These are phyloP conservation scores for Zaprionus africanus DNA, from an alignment of 1,140 invertebrate genomes.

Conservation along the genomic window DNA sequence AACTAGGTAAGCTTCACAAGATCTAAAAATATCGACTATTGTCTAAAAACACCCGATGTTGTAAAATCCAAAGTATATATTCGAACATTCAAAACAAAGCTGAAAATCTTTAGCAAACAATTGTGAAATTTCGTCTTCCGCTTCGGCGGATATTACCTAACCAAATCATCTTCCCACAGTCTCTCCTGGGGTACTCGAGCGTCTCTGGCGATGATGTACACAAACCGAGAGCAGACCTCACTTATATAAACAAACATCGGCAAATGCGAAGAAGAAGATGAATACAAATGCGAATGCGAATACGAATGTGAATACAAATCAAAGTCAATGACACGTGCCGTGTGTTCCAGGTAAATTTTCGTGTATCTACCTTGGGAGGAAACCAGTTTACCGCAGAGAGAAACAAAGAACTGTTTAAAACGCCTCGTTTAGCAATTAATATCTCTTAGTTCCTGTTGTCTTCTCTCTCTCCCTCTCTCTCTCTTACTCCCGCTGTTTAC, in stretches of 20 bases:
- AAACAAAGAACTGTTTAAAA: constrained; percentile 60
- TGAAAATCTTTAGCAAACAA: not conserved
- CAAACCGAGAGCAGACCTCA: constrained; percentile 11
- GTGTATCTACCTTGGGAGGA: constrained; percentile 20
- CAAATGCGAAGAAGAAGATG: not conserved
- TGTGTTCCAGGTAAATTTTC: constrained; percentile 38
- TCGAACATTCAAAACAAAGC: too few species aligned
- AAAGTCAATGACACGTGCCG: constrained; percentile 56
- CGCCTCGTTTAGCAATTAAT: constrained; percentile 71
- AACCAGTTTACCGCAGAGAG: constrained; percentile 26
- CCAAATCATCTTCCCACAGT: not conserved
- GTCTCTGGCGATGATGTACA: constrained; percentile 22
- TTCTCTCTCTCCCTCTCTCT: not conserved
- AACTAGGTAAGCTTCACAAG: too few species aligned
- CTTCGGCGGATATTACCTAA: not conserved
- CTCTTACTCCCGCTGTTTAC: not conserved
- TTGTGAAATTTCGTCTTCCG: not conserved
- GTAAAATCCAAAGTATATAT: too few species aligned
- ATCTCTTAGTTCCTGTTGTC: constrained; percentile 26
- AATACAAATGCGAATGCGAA: not conserved
- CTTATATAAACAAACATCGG: constrained; percentile 21
- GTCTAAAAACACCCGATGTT: too few species aligned
- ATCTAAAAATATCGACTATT: too few species aligned
- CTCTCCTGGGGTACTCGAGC: not conserved
- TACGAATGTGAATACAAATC: constrained; percentile 26